These are phyloP conservation scores for Eledona agricola DNA, from an alignment of 2,888 invertebrate genomes.

Conservation along the genomic window DNA sequence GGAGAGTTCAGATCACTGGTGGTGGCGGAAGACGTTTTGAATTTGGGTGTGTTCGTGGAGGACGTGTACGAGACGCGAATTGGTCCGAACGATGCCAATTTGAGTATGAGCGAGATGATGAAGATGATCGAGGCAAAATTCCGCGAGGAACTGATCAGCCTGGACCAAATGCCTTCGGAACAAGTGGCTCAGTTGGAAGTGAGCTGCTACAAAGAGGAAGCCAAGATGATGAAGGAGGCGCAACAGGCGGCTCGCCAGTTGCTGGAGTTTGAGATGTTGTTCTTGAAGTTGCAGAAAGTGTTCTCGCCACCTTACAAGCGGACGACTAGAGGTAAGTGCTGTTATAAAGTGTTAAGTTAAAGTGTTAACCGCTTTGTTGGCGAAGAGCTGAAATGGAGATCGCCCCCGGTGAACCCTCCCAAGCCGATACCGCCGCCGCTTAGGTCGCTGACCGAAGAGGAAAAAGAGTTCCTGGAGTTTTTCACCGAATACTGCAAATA, in stretches of 20 bases:
- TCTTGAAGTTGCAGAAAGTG: conserved; percentile 62
- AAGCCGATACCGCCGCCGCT: conserved; percentile 46
- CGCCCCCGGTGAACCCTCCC: conserved; percentile 51
- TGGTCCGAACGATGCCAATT: conserved; percentile 67
- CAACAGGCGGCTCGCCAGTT: conserved; percentile 69
- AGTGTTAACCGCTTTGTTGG: neutral
- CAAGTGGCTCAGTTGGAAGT: conserved; percentile 65
- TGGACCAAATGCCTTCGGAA: conserved; percentile 68
- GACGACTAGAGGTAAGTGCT: conserved; percentile 42
- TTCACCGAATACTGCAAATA: conserved; percentile 55
- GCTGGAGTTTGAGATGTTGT: conserved; percentile 63
- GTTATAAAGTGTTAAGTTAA: conserved; percentile 1
- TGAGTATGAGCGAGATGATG: conserved; percentile 67
- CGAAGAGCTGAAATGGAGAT: conserved; percentile 52
- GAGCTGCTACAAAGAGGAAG: conserved; percentile 65
- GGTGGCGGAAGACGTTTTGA: conserved; percentile 67
- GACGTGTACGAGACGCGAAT: conserved; percentile 71
- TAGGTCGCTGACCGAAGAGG: conserved; percentile 49
- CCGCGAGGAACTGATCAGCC: conserved; percentile 59
- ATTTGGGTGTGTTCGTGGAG: conserved; percentile 69
- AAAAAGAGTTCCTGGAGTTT: conserved; percentile 53
- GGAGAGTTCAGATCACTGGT: conserved; percentile 68
- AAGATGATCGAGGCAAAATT: conserved; percentile 68
- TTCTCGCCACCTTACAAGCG: conserved; percentile 56
- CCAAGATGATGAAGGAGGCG: conserved; percentile 64